Base-by-base conservation (phyloP, 2,888 invertebrate genomes). In the Papilio protenor region DNA sequence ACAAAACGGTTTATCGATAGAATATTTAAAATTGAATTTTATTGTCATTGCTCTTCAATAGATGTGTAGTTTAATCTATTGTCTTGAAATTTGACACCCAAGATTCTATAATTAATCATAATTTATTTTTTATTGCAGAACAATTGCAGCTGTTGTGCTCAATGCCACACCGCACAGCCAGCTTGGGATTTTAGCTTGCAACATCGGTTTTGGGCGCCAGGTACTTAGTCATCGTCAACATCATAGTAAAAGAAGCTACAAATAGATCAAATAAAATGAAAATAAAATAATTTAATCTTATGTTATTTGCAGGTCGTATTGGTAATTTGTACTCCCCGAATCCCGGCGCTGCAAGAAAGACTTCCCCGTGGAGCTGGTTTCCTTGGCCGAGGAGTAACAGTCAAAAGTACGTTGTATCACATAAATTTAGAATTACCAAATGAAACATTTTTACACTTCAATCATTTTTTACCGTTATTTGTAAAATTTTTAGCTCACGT, bases 291-390 rank as follows among this genome's bases (percentile, higher is more conserved):
- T 45, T 57, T 71, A 52, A 33, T 61, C 6, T 84, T 87, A 8
- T 89, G 85, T 70, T 72, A 57, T 14, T 94, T 82, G 84, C 95
- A 89, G 96, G 96, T 85, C 95, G 96, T 64, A 96, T 97, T 47
- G 98, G 97, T 0, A 98, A 98, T 88, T 95, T 98, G 79, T 98
- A 98, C 88, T 97, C 97, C 0, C 98, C 98, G 0, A 98, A 98
- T 91, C 98, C 98, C 0, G 97, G 97, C 0, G 89, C 94, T 0
- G 93, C 91, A 0, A 83, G 95, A 61, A 94, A 95, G 84, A 96
- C 96, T 0, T 97, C 97, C 85, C 96, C 96, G 12, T 97, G 97
- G 97, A 96, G 96, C 80, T 95, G 97, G 90, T 95, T 97, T 83
- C 97, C 97, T 0, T 97, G 97, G 97, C 96, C 96, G 33, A 92